A percentile compares a stretch with the other conserved stretches of the same genome.
Evolutionary conservation across 2,797 vertebrate genomes (phyloP).

Genomic region (Poecilia velifera): DNA sequence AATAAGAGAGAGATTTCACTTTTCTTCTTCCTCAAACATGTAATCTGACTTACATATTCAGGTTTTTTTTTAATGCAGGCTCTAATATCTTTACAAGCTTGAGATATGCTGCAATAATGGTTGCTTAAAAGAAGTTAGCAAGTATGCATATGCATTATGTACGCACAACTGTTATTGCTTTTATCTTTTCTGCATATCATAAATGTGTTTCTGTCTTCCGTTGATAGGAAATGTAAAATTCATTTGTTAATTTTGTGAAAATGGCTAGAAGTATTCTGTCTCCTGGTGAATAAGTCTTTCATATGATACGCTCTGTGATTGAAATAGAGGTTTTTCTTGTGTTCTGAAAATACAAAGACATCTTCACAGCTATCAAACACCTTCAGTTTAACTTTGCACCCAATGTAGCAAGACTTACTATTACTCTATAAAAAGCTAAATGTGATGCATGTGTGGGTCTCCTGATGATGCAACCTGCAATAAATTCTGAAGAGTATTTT

Average conservation of each 20-base stretch:
- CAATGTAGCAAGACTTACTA: background rate
- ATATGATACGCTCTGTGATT: background rate
- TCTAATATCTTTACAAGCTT: background rate
- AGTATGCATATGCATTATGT: background rate
- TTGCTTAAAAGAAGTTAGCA: background rate
- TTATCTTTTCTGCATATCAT: background rate
- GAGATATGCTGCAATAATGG: background rate
- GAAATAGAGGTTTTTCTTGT: background rate
- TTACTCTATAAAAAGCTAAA: background rate
- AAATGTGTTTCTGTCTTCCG: background rate
- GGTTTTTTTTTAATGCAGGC: background rate
- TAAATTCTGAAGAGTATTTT: conserved; percentile 5
- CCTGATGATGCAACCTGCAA: background rate
- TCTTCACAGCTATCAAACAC: conserved; percentile 6
- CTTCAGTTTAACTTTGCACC: conserved; percentile 2
- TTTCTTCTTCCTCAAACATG: background rate
- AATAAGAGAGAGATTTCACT: background rate
- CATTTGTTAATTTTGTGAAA: background rate
- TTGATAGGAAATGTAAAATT: background rate
- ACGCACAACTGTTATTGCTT: too few relatives aligned
- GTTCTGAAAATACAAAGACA: background rate
- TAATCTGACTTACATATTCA: background rate
- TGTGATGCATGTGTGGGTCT: background rate
- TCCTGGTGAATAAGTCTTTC: background rate
- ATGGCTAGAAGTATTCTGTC: background rate